A percentile compares a stretch with the other conserved stretches of the same genome.
Evolutionary conservation across 2,888 invertebrate species (phyloP).

Genomic region (Willowsia nigromaculata): DNA sequence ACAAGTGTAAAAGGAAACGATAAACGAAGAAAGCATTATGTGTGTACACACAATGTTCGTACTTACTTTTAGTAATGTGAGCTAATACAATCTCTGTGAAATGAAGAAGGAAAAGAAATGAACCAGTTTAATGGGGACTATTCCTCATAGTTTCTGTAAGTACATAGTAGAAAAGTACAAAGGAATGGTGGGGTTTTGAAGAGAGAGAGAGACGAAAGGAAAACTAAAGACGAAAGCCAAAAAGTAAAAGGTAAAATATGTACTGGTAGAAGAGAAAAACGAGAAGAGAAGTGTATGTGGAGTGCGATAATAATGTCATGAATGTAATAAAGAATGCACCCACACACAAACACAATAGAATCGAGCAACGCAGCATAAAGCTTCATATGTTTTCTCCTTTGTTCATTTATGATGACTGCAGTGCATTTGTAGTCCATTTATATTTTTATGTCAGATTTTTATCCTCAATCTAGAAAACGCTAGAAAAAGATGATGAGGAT

Average conservation of each 20-base stretch:
- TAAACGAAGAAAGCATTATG: constrained; percentile 14
- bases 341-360: constrained; percentile 9
- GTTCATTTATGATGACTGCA: constrained; percentile 36
- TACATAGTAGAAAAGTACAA: constrained; percentile 11
- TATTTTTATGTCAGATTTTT: constrained; percentile 36
- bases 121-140: neutral
- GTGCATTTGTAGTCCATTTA: constrained; percentile 24
- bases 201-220: neutral
- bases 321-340: constrained; percentile 46
- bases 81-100: neutral
- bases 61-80: neutral
- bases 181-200: neutral
- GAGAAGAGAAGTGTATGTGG: neutral
- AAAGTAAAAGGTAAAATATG: constrained; percentile 15
- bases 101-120: constrained; percentile 1
- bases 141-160: constrained; percentile 3
- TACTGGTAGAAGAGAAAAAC: neutral
- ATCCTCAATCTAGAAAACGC: constrained; percentile 22
- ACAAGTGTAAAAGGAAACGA: neutral
- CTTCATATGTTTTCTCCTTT: neutral
- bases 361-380: neutral
- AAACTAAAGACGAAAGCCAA: constrained; percentile 9
- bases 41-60: neutral
- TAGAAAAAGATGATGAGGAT: neutral
- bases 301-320: constrained; percentile 42